These are phyloP conservation scores for Arenicola marina DNA, from an alignment of 2,888 invertebrate species.

Conservation along the genomic window DNA sequence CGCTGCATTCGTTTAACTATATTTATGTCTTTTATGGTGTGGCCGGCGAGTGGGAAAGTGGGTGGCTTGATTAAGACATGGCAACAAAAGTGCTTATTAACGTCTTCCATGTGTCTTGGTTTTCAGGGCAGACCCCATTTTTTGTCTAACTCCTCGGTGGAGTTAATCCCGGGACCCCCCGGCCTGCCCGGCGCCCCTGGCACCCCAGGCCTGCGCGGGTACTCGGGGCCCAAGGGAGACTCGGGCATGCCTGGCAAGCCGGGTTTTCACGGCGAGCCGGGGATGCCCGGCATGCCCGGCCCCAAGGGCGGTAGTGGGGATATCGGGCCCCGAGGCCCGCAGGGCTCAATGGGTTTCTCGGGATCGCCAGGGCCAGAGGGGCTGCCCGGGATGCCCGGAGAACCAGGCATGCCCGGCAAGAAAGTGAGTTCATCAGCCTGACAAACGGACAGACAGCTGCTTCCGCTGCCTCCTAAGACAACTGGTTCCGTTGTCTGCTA, in stretches of 20 bases:
- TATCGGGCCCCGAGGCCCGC: constrained; percentile 73
- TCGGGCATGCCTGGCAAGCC: constrained; percentile 67
- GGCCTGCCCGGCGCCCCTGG: constrained; percentile 30
- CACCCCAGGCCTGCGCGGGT: constrained; percentile 25
- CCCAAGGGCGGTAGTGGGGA: constrained; percentile 69
- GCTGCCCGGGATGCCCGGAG: constrained; percentile 78
- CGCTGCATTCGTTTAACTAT: too few relatives aligned
- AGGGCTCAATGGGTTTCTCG: constrained; percentile 73
- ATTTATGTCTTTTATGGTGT: too few relatives aligned
- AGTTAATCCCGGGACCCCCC: constrained; percentile 17
- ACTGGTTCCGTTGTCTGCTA: too few relatives aligned
- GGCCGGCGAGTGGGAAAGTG: too few relatives aligned
- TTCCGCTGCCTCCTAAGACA: too few relatives aligned
- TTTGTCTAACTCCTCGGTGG: background rate
- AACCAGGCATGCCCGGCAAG: constrained; percentile 14
- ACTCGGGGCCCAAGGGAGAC: constrained; percentile 37
- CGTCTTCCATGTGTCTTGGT: too few relatives aligned
- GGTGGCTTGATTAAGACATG: too few relatives aligned
- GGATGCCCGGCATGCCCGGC: constrained; percentile 79
- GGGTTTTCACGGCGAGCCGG: constrained; percentile 34
- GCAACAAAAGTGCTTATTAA: too few relatives aligned
- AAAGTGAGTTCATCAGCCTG: constrained; percentile 16
- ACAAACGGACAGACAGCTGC: too few relatives aligned
- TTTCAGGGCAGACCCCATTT: constrained; percentile 17
- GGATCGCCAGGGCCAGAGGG: constrained; percentile 63